Evolutionary conservation across 2,113 vertebrate species (phyloP), one percentile per base, ranked within the genome.

Genomic region (Chelonoidis abingdonii): DNA sequence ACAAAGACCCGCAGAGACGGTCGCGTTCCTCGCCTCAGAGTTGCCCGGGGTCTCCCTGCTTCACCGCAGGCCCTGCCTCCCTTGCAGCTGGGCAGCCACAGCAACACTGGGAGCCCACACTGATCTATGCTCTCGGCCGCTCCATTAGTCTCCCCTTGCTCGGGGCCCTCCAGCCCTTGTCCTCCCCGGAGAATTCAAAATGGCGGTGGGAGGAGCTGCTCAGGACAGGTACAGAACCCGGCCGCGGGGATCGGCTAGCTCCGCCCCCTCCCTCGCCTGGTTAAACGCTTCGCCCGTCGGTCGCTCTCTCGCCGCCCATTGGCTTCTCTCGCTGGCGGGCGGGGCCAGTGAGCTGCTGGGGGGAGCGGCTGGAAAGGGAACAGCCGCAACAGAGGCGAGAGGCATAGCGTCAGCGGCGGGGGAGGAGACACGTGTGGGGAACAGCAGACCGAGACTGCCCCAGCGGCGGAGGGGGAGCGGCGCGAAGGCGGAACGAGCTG

Each of bases 101-200:
- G 35, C 72, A 76, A 76, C 72, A 12, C 2, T 35, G 76, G 76
- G 29, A 17, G 7, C n/a, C 38, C 62, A 24, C 19, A 19, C 84
- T 29, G 83, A 96, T 95, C 96, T 96, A 97, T 95, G 96, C 78
- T 87, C 90, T 96, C 97, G 44, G 94, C 81, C 47, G 84, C 91
- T 97, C 96, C 90, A 93, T 95, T 97, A 53, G 59, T 69, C 62
- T 93, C 81, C 38, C 93, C 85, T 17, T 44, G 76, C 17, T 78
- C 94, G 80, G 5, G 4, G 53, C 35, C 86, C 93, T 89, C 65
- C 95, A 93, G 82, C 88, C 90, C 57, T 91, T 88, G 83, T 13
- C 54, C 80, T 13, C 95, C 94, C 94, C 95, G 88, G 96, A 97
- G 88, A 2, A 88, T 83, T 50, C 97, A 98, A 98, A 86, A 98